Evolutionary conservation across 2,113 vertebrate species (phyloP).

Genomic region (Nerophis ophidion): DNA sequence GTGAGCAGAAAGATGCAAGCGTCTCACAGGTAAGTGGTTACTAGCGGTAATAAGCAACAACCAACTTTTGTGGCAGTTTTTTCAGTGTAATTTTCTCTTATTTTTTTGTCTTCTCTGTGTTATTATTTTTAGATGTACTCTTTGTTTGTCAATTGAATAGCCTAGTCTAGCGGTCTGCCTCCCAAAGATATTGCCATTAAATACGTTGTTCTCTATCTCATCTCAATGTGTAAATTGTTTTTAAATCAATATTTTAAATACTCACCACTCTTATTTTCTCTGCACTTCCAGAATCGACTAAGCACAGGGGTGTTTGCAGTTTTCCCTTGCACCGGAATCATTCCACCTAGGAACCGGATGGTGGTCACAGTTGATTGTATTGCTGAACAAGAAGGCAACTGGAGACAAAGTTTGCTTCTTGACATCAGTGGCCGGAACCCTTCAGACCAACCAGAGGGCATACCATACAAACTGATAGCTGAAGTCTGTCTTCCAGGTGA

Average conservation of each 20-base stretch:
- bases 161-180: no score
- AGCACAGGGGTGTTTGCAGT: slow-evolving; percentile 78
- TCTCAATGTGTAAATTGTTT: no score
- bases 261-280: neutral
- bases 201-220: no score
- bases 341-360: slow-evolving; percentile 71
- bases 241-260: neutral
- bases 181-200: no score
- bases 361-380: slow-evolving; percentile 77
- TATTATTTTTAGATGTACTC: neutral
- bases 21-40: slow-evolving; percentile 66
- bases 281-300: slow-evolving; percentile 33
- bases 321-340: slow-evolving; percentile 71
- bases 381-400: slow-evolving; percentile 74
- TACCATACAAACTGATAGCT: slow-evolving; percentile 73
- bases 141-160: neutral
- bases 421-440: slow-evolving; percentile 81
- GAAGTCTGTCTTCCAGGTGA: slow-evolving; percentile 85
- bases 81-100: neutral
- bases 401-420: slow-evolving; percentile 73
- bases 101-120: neutral
- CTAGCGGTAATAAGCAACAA: neutral
- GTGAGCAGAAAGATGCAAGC: slow-evolving; percentile 59
- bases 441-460: slow-evolving; percentile 71
- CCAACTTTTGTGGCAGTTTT: neutral